These are phyloP conservation scores for Empidonax alnorum DNA, from an alignment of 2,113 vertebrate genomes.

Conservation along the genomic window DNA sequence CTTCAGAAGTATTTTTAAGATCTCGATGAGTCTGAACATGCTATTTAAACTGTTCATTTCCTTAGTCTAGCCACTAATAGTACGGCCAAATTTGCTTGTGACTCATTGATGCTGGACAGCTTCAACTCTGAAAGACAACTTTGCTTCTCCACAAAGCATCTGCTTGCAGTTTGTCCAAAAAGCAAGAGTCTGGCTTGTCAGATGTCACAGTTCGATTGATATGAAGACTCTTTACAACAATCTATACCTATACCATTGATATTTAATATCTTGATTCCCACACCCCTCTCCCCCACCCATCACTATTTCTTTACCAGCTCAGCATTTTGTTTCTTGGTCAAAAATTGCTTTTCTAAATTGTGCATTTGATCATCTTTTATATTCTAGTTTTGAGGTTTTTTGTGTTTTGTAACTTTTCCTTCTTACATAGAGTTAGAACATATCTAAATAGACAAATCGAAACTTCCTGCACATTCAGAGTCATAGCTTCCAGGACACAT, in stretches of 20 bases:
- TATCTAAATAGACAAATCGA: background rate
- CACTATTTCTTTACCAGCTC: background rate
- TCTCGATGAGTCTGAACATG: background rate
- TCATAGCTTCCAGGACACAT: background rate
- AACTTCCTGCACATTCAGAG: background rate
- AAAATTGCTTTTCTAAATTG: background rate
- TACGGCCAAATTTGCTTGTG: background rate
- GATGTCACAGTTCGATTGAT: background rate
- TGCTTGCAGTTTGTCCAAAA: background rate
- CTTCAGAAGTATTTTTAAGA: background rate
- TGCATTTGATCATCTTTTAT: background rate
- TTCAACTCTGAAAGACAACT: background rate
- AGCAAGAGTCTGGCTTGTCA: background rate
- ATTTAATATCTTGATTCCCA: background rate
- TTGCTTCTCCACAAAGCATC: background rate
- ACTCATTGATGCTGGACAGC: background rate
- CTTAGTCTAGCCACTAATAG: accelerated
- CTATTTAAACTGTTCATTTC: background rate
- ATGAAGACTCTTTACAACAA: background rate
- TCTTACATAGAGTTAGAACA: background rate
- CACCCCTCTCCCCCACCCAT: accelerated
- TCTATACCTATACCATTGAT: accelerated
- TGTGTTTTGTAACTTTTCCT: background rate
- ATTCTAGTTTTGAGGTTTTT: background rate
- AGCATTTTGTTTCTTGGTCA: background rate